Percentiles rank a stretch among this genome's conserved stretches.
These are phyloP conservation scores for Luidia sarsii DNA, from an alignment of 53 echinoderm and acorn worm species.

Conservation along the genomic window DNA sequence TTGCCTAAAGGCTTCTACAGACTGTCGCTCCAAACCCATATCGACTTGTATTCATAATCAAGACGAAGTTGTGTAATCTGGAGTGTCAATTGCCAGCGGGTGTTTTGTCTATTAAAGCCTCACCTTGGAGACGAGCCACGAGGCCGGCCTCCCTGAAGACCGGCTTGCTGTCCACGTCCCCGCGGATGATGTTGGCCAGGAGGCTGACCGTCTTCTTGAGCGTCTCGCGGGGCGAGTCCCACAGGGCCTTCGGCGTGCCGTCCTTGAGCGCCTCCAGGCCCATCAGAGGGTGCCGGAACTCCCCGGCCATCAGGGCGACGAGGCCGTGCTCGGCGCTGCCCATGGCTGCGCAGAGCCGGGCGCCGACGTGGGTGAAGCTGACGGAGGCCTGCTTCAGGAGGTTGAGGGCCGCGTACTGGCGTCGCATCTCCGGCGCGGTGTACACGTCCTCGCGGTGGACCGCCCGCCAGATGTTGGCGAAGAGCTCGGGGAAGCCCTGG, in stretches of 20 bases:
- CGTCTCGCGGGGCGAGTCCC: conserved; percentile 64
- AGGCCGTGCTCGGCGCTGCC: conserved; percentile 42
- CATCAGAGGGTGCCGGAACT: conserved; percentile 40
- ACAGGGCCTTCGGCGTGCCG: conserved; percentile 48
- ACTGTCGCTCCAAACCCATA: background rate
- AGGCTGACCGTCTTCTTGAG: conserved; percentile 61
- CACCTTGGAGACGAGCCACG: conserved; percentile 33
- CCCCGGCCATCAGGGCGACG: conserved; percentile 26
- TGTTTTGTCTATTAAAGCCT: too few relatives aligned
- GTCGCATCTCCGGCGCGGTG: background rate
- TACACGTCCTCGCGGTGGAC: conserved; percentile 36
- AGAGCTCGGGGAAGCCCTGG: conserved; percentile 47
- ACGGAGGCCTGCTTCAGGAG: conserved; percentile 55
- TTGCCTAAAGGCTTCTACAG: background rate
- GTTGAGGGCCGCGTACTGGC: conserved; percentile 45
- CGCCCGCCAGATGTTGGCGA: conserved; percentile 68
- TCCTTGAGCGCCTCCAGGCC: conserved; percentile 20
- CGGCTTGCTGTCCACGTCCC: conserved; percentile 55
- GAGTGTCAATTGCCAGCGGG: too few relatives aligned
- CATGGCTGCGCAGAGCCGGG: conserved; percentile 43
- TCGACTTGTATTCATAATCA: background rate
- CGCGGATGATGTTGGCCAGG: conserved; percentile 55
- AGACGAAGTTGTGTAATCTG: too few relatives aligned
- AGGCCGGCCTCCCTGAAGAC: conserved; percentile 41
- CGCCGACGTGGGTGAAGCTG: conserved; percentile 52